Evolutionary conservation across 1,140 invertebrate genomes (phyloP), one percentile per base, ranked within the genome.

Genomic region (Trialeurodes vaporariorum): DNA sequence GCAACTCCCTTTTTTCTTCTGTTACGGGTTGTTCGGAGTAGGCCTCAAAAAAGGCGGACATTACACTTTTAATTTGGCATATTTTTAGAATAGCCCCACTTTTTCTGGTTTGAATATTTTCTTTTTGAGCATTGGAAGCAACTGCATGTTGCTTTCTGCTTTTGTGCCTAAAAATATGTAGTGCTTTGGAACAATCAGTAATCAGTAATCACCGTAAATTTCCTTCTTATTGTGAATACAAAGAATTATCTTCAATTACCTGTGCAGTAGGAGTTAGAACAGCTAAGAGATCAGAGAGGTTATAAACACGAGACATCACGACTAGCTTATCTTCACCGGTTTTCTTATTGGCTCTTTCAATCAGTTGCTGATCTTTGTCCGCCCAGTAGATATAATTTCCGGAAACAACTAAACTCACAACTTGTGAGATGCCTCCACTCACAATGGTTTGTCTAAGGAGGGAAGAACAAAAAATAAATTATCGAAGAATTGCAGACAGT

Each of bases 371-470:
- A 63, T 89, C 89, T 73, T 86, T 86, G 74, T 94, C 91, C 64
- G 88, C 83, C 86, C 92, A 92, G 77, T 94, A 96, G 24, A 96
- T 79, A 75, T 86, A 85, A 63, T 87, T 83, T 59, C 83, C 83
- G 61, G 86, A 78, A 5, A 89, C 84, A 0, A 87, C 83, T 62
- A 93, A 77, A 67, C 83, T 79, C 1, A 83, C 81, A 65, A 85
- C 81, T 27, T 83, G 79, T 59, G 73, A 71, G n/a, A 76, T 77
- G 62, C 79, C 76, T 63, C 78, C 76, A 9, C 76, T 76, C 0
- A 82, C 75, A 1, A 84, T 69, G 0, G 78, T 76, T 73, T 78
- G 79, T 22, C 80, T 79, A 27, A 1, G n/a, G n/a, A n/a, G n/a
- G n/a, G n/a, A n/a, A n/a, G n/a, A n/a, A n/a, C n/a, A n/a, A n/a